Conservation (phyloP, 2,113 vertebrate species). For the Alouatta palliata region DNA sequence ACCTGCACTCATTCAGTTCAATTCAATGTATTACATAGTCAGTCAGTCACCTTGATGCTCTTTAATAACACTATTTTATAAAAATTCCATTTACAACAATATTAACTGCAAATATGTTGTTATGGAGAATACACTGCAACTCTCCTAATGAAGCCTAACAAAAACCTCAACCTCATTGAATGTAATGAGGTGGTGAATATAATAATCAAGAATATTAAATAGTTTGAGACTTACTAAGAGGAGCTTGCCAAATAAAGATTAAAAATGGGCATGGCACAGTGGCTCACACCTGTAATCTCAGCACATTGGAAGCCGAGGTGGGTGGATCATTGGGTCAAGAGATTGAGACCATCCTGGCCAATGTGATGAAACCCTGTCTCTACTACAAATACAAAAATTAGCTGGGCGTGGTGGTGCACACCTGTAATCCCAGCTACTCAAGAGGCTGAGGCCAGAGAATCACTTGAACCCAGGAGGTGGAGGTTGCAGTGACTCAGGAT, state of each 20-base stretch:
- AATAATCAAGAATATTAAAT: conserved; percentile 4
- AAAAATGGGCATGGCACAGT: neutral
- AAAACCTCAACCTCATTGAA: neutral
- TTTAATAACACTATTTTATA: neutral
- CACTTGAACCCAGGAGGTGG: too few relatives aligned
- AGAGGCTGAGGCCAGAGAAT: too few relatives aligned
- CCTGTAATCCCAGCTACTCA: too few relatives aligned
- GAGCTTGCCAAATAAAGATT: conserved; percentile 11
- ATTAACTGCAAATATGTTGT: neutral
- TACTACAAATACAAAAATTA: too few relatives aligned
- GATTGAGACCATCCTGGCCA: too few relatives aligned
- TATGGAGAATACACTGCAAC: neutral
- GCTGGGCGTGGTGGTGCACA: too few relatives aligned
- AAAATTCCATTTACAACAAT: neutral
- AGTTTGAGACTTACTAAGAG: neutral
- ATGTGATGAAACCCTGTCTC: too few relatives aligned
- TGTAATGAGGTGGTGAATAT: neutral
- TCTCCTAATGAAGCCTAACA: neutral
- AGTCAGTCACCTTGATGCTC: neutral
- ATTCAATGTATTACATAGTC: neutral
- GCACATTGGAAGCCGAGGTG: too few relatives aligned
- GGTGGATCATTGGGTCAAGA: too few relatives aligned
- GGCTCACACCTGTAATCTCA: too few relatives aligned
- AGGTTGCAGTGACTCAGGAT: too few relatives aligned
- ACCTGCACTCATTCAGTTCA: neutral